Percentiles rank a stretch among this genome's conserved stretches.
Conservation (phyloP, 2,113 vertebrate genomes). For the Mastomys natalensis region DNA sequence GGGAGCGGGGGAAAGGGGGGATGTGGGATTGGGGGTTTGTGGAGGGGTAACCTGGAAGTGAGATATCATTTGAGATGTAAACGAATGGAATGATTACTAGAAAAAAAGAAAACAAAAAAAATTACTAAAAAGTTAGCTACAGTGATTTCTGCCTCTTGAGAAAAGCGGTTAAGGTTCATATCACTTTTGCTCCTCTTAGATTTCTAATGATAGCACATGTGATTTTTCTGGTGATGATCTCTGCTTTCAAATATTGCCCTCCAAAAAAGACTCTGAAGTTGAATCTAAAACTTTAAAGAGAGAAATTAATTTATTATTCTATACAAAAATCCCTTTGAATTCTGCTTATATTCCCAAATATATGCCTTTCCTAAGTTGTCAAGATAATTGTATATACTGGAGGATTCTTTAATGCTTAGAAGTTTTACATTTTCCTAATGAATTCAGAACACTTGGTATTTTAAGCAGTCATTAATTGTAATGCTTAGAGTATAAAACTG, state of each 20-base stretch:
- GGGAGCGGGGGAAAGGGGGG: too few relatives aligned
- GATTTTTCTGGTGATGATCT: background rate
- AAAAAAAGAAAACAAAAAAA: background rate
- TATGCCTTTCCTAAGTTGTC: slow-evolving; percentile 44
- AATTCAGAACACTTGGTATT: slow-evolving; percentile 75
- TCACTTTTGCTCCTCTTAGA: background rate
- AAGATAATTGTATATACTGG: slow-evolving; percentile 73
- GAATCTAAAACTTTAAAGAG: slow-evolving; percentile 46
- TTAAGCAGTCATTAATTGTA: slow-evolving; percentile 79
- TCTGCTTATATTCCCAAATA: slow-evolving; percentile 60
- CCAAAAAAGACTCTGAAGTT: background rate
- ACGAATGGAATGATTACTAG: too few relatives aligned
- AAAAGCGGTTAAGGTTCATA: background rate
- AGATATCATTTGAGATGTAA: too few relatives aligned
- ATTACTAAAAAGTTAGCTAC: background rate
- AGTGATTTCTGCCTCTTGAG: background rate
- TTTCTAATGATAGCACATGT: background rate
- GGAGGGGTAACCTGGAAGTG: too few relatives aligned
- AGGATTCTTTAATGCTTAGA: slow-evolving; percentile 66
- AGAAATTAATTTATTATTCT: slow-evolving; percentile 14
- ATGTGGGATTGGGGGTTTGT: too few relatives aligned
- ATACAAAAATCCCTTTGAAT: background rate
- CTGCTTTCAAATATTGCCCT: background rate
- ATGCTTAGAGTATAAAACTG: slow-evolving; percentile 78
- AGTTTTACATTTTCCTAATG: slow-evolving; percentile 82